Conservation (phyloP, 1,140 invertebrate species). For the Periplaneta americana region DNA sequence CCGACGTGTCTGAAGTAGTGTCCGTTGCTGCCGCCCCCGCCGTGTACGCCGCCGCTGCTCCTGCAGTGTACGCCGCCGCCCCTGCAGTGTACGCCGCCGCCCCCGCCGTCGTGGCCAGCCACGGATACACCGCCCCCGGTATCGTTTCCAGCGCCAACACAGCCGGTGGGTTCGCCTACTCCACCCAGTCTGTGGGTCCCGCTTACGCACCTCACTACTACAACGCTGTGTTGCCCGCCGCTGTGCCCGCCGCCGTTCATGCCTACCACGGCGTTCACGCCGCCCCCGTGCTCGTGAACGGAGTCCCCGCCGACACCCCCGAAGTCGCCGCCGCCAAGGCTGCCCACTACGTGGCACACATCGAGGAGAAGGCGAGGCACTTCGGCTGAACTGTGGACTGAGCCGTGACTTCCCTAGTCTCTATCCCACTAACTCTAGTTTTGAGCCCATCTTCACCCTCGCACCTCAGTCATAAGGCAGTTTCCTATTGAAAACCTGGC, state of each 20-base stretch:
- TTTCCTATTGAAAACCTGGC: background rate
- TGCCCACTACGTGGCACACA: constrained; percentile 27
- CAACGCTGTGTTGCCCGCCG: background rate
- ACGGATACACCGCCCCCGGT: background rate
- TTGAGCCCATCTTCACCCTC: background rate
- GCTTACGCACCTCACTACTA: background rate
- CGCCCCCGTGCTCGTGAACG: constrained; percentile 19
- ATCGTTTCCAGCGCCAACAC: background rate
- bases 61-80: constrained; percentile 26
- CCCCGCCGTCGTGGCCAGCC: background rate
- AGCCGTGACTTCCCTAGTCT: background rate
- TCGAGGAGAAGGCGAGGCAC: background rate
- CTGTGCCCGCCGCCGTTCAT: too few relatives aligned
- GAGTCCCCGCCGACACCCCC: constrained; percentile 26
- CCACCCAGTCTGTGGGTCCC: background rate
- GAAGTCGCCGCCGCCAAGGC: constrained; percentile 30
- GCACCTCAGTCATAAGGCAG: too few relatives aligned
- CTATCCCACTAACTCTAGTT: background rate
- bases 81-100: constrained; percentile 11
- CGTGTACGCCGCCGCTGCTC: constrained; percentile 38
- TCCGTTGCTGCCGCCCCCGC: constrained; percentile 33
- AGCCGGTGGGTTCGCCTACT: background rate
- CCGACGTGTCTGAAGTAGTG: constrained; percentile 57
- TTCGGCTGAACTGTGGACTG: background rate
- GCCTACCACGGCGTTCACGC: too few relatives aligned